Conservation (phyloP, 2,797 vertebrate genomes). For the Silurus lanzhouensis region DNA sequence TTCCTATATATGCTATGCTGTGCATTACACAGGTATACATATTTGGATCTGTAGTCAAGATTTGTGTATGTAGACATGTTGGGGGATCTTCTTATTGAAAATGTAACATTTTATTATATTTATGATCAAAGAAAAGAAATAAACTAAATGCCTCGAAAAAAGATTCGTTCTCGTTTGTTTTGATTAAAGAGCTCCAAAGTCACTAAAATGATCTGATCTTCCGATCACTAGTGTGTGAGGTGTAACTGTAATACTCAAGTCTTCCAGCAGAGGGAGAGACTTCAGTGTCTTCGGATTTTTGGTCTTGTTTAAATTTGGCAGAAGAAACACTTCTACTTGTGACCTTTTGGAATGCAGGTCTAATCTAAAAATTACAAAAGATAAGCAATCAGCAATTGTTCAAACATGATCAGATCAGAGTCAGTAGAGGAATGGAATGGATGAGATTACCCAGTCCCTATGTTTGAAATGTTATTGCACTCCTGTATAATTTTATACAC, state of each 20-base stretch:
- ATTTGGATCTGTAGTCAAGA: no score
- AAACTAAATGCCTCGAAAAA: no score
- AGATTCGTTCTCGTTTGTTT: no score
- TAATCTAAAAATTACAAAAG: constrained; percentile 16
- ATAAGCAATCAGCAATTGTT: constrained; percentile 29
- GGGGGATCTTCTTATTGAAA: no score
- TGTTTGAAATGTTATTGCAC: constrained; percentile 33
- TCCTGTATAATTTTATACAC: constrained; percentile 15
- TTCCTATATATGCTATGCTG: no score
- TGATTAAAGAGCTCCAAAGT: no score
- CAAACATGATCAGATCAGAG: constrained; percentile 24
- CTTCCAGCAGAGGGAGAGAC: constrained; percentile 73
- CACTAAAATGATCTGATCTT: no score
- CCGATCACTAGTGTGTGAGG: neutral
- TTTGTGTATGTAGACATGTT: no score
- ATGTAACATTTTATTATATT: no score
- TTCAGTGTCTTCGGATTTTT: constrained; percentile 15
- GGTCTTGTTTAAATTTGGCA: constrained; percentile 10
- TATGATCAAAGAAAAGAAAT: no score
- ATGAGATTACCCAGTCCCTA: constrained; percentile 25
- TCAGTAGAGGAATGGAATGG: constrained; percentile 17
- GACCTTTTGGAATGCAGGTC: constrained; percentile 29
- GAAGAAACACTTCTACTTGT: constrained; percentile 29
- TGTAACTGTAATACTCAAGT: constrained; percentile 40
- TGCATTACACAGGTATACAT: no score